Evolutionary conservation across 1,140 invertebrate genomes (phyloP).

Genomic region (Drosophila willistoni): DNA sequence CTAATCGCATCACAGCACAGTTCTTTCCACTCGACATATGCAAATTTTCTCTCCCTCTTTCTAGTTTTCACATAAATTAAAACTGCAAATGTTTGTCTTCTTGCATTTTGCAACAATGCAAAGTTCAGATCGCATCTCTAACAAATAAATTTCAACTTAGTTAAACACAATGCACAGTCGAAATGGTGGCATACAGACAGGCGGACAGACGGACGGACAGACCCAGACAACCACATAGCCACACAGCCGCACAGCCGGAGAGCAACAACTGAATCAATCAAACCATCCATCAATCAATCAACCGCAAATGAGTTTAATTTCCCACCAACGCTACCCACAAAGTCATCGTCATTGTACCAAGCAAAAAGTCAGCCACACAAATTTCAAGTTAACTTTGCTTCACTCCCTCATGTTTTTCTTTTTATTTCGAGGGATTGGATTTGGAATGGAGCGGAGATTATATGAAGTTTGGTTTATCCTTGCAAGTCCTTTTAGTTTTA

Average conservation of each 20-base stretch:
- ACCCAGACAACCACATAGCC: not conserved
- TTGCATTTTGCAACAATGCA: conserved; percentile 55
- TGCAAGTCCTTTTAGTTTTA: not conserved
- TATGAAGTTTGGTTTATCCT: not conserved
- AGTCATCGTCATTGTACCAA: not conserved
- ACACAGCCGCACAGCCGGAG: conserved; percentile 4
- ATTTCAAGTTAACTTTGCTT: conserved; percentile 6
- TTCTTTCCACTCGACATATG: conserved; percentile 39
- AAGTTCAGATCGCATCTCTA: conserved; percentile 70
- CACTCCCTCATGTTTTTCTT: not conserved
- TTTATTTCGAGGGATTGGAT: not conserved
- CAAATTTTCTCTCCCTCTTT: conserved; percentile 29
- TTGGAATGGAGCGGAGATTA: too few relatives aligned
- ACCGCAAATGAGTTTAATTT: conserved; percentile 74
- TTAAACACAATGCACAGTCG: conserved; percentile 71
- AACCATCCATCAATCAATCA: conserved; percentile 79
- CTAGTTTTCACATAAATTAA: conserved; percentile 69
- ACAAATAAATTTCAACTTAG: conserved; percentile 67
- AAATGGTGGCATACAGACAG: conserved; percentile 38
- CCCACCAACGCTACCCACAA: conserved; percentile 24
- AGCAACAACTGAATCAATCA: conserved; percentile 68
- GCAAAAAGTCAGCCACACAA: conserved; percentile 8
- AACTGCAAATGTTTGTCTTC: conserved; percentile 61
- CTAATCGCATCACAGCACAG: conserved; percentile 4
- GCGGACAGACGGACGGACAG: conserved; percentile 20